Evolutionary conservation across 2,113 vertebrate genomes (phyloP).

Genomic region (Redunca redunca): DNA sequence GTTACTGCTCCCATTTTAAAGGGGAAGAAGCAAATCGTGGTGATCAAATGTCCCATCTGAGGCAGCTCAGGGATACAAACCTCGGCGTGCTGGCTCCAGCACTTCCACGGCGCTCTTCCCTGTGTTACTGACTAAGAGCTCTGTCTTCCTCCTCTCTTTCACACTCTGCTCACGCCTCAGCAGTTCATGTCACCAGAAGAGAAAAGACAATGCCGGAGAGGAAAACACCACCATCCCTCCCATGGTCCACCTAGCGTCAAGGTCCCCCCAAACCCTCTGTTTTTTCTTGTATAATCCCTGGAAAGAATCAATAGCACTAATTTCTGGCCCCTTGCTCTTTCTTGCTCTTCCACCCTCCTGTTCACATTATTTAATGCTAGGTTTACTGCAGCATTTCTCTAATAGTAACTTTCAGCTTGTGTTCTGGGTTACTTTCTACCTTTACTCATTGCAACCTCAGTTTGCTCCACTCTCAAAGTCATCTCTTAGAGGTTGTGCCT

Average conservation of each 20-base stretch:
- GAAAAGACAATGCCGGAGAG: neutral
- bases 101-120: neutral
- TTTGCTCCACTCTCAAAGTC: neutral
- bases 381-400: neutral
- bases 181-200: neutral
- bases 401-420: neutral
- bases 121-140: neutral
- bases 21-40: neutral
- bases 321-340: neutral
- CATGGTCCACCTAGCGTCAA: neutral
- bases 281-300: neutral
- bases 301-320: neutral
- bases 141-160: neutral
- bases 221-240: neutral
- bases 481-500: neutral
- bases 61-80: neutral
- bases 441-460: neutral
- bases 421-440: neutral
- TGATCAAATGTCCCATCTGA: neutral
- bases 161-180: neutral
- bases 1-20: neutral
- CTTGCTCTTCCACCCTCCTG: neutral
- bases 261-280: neutral
- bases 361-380: neutral
- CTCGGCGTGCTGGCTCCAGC: neutral